phyloP scores from a whole-genome alignment of 2,113 vertebrate genomes.

The Hystrix brachyura region DNA sequence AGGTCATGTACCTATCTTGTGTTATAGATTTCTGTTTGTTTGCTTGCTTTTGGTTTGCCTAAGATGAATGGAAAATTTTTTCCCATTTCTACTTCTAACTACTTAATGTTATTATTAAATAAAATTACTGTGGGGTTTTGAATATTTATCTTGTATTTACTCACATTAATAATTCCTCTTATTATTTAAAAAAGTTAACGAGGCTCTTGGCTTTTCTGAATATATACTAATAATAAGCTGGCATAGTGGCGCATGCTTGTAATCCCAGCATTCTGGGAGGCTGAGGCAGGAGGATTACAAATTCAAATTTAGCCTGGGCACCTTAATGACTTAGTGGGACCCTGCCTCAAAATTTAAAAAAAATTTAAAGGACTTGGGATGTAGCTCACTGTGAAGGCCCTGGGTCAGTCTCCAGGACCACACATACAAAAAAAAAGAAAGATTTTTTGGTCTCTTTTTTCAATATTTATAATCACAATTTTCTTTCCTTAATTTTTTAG shows the following conservation, averaged over 20 bases:
- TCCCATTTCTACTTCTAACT: slow-evolving; percentile 11
- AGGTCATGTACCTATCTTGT: not conserved
- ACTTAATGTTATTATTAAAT: not conserved
- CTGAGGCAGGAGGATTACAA: not conserved
- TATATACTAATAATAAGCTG: not conserved
- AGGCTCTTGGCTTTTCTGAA: not conserved
- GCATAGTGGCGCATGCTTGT: not conserved
- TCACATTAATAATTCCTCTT: not conserved
- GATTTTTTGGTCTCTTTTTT: not conserved
- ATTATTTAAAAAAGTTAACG: not conserved
- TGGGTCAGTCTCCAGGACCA: not conserved
- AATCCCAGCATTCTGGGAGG: not conserved
- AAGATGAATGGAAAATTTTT: not conserved
- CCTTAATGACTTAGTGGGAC: not conserved
- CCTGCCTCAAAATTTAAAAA: not conserved
- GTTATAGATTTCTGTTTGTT: not conserved
- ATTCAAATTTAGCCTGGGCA: not conserved
- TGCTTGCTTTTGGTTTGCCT: not conserved
- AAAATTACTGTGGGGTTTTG: not conserved
- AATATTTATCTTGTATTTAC: not conserved
- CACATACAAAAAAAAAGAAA: not conserved
- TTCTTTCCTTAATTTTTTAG: not conserved
- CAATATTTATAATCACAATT: not conserved
- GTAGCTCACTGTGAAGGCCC: not conserved
- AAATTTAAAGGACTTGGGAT: not conserved